A percentile compares a stretch with the other conserved stretches of the same genome.
These are phyloP conservation scores for Dipodomys spectabilis DNA, from an alignment of 2,113 vertebrate species.

Conservation along the genomic window DNA sequence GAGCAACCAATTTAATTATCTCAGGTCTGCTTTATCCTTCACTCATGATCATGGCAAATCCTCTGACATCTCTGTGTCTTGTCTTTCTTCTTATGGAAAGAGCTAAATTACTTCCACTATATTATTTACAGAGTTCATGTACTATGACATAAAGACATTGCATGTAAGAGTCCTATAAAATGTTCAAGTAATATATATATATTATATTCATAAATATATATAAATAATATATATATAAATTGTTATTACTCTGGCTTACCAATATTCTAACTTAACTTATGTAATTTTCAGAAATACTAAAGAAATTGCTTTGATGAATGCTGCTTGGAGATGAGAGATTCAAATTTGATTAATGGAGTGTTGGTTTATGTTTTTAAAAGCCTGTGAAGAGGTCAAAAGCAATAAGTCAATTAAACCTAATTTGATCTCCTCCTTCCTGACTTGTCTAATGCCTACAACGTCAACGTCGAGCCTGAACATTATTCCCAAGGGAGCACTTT, in stretches of 20 bases:
- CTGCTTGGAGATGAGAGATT: constrained; percentile 54
- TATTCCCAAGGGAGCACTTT: background rate
- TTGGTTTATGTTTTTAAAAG: constrained; percentile 50
- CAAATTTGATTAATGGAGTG: constrained; percentile 38
- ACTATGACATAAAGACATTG: background rate
- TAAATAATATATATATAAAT: background rate
- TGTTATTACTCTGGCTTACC: background rate
- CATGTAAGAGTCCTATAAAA: background rate
- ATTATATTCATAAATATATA: too few relatives aligned
- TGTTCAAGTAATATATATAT: background rate
- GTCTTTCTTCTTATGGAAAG: background rate
- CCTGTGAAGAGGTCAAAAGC: constrained; percentile 15
- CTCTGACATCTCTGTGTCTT: background rate
- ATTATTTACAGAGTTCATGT: constrained; percentile 18
- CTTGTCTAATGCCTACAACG: background rate
- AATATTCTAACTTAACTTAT: constrained; percentile 7
- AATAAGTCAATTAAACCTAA: constrained; percentile 42
- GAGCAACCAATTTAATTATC: background rate
- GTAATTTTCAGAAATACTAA: constrained; percentile 54
- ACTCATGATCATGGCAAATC: background rate
- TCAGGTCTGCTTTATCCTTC: background rate
- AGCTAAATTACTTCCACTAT: background rate
- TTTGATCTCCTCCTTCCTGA: background rate
- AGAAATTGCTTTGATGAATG: constrained; percentile 37
- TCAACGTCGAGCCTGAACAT: background rate